These are phyloP conservation scores for Aspidoscelis tigris DNA, from an alignment of 2,113 vertebrate species.

Conservation along the genomic window DNA sequence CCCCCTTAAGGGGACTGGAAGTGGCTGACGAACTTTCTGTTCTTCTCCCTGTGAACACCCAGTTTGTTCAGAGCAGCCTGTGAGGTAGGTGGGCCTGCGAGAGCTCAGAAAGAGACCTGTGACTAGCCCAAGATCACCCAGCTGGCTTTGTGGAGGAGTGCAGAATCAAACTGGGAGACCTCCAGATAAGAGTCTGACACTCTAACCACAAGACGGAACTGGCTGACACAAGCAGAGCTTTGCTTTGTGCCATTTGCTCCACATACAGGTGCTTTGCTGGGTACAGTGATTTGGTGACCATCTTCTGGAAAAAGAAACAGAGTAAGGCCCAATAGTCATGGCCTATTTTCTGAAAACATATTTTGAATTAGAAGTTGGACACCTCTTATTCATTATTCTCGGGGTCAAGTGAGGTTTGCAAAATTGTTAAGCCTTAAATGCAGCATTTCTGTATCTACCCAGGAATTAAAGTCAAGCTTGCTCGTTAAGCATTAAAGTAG, in stretches of 20 bases:
- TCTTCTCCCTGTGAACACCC: too few relatives aligned
- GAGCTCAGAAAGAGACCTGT: too few relatives aligned
- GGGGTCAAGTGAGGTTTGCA: conserved; percentile 4
- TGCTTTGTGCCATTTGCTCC: neutral
- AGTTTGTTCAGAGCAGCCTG: too few relatives aligned
- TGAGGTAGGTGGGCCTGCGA: too few relatives aligned
- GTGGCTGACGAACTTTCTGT: too few relatives aligned
- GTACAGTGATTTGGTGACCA: neutral
- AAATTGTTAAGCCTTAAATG: neutral
- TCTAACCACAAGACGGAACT: too few relatives aligned
- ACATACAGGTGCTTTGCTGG: neutral
- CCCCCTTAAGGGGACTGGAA: too few relatives aligned
- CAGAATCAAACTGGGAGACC: too few relatives aligned
- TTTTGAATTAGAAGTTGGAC: neutral
- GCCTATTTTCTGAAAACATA: conserved; percentile 6
- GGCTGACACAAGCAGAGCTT: neutral
- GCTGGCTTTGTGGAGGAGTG: too few relatives aligned
- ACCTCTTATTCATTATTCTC: neutral
- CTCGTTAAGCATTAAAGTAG: neutral
- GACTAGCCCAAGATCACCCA: too few relatives aligned
- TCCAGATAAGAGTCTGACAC: too few relatives aligned
- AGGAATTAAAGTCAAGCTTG: neutral
- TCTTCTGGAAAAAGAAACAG: neutral
- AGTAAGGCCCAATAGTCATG: neutral
- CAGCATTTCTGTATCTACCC: neutral